Conservation (phyloP, 2,888 invertebrate species). For the Drosophila nigricruria region DNA sequence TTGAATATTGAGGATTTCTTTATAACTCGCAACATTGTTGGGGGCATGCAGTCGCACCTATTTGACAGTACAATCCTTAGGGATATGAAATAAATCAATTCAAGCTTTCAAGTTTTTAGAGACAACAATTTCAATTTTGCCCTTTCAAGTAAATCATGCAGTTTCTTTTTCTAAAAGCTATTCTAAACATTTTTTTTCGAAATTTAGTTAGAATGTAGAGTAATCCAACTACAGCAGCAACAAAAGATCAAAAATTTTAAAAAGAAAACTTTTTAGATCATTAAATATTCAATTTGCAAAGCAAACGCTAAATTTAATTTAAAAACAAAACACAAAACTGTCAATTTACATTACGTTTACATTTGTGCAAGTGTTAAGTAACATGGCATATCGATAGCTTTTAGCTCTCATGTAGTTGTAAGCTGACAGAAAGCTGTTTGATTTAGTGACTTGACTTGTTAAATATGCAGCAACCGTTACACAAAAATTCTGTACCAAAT, state of each 20-base stretch:
- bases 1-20: slow-evolving; percentile 69
- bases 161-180: not conserved
- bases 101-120: not conserved
- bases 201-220: not conserved
- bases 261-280: not conserved
- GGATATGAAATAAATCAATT: not conserved
- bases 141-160: not conserved
- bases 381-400: slow-evolving; percentile 1
- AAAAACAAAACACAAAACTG: too few species aligned
- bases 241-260: not conserved
- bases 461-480: not conserved
- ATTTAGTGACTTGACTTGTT: not conserved
- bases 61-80: slow-evolving; percentile 34
- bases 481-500: not conserved
- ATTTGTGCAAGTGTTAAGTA: not conserved
- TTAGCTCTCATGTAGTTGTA: not conserved
- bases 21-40: slow-evolving; percentile 54
- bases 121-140: not conserved
- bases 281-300: not conserved
- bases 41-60: slow-evolving; percentile 27
- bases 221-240: not conserved
- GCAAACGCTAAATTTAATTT: not conserved
- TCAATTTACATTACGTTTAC: not conserved
- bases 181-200: not conserved
- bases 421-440: not conserved